phyloP scores from a whole-genome alignment of 1,140 invertebrate genomes.

The Drosophila setifemur region DNA sequence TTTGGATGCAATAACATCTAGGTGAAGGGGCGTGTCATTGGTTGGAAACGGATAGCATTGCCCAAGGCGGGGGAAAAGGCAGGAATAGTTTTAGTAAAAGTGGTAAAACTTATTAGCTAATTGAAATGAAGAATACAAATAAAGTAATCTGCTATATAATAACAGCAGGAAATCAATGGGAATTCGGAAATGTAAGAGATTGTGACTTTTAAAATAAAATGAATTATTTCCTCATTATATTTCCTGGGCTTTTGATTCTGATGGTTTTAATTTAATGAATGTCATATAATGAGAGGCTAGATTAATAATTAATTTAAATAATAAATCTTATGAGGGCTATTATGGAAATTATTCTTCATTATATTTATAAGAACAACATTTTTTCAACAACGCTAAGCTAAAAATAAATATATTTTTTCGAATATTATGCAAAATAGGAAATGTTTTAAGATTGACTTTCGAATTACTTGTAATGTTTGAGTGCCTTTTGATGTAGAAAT shows the following conservation, averaged over 20 bases:
- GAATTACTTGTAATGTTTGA: slow-evolving; percentile 32
- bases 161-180: too few relatives aligned
- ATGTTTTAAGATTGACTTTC: slow-evolving; percentile 31
- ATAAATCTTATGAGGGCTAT: too few relatives aligned
- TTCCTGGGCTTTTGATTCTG: too few relatives aligned
- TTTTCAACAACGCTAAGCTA: neutral
- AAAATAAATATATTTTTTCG: neutral
- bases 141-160: neutral
- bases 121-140: neutral
- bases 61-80: neutral
- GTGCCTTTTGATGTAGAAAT: slow-evolving; percentile 44
- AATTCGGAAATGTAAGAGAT: too few relatives aligned
- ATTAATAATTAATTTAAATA: too few relatives aligned
- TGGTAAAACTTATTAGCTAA: neutral
- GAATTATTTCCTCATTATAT: too few relatives aligned
- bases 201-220: too few relatives aligned
- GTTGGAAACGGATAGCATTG: neutral
- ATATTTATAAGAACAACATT: too few relatives aligned
- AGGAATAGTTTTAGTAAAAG: neutral
- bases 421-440: slow-evolving; percentile 16
- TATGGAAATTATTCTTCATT: neutral
- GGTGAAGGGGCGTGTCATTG: slow-evolving; percentile 14
- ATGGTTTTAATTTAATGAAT: too few relatives aligned
- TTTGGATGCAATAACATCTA: neutral
- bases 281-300: too few relatives aligned